Percentiles rank a stretch among this genome's conserved stretches.
phyloP scores from a whole-genome alignment of 2,888 invertebrate species.

The Oeneis ivallda region DNA sequence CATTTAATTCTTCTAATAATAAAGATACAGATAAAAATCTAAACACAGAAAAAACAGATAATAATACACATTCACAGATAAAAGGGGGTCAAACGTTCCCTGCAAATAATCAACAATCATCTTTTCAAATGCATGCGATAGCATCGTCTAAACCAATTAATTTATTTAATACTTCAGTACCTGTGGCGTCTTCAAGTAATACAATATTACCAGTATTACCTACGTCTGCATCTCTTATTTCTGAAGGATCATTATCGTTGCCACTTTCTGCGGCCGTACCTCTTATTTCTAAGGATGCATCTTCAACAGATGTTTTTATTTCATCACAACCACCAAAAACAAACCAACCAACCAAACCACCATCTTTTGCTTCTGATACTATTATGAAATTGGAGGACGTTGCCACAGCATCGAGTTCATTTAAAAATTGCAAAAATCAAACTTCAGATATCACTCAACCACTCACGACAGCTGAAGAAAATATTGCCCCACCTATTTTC shows the following conservation, averaged over 20 bases:
- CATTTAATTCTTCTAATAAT: background rate
- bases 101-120: slow-evolving; percentile 2
- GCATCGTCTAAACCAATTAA: background rate
- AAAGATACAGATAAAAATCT: background rate
- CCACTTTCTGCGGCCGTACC: background rate
- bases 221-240: background rate
- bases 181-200: background rate
- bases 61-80: background rate
- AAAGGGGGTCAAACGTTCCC: background rate
- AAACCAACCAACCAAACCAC: background rate
- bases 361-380: background rate
- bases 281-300: background rate
- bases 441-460: background rate
- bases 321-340: background rate
- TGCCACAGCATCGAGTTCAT: too few species aligned
- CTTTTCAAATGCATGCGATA: slow-evolving; percentile 2
- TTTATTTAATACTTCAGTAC: background rate
- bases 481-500: slow-evolving; percentile 43
- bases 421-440: too few species aligned
- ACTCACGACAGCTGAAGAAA: background rate
- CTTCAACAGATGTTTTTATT: background rate
- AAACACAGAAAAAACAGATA: background rate
- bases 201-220: background rate
- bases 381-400: background rate
- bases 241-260: background rate